Conservation (phyloP, 2,113 vertebrate genomes). For the Catagonus wagneri region DNA sequence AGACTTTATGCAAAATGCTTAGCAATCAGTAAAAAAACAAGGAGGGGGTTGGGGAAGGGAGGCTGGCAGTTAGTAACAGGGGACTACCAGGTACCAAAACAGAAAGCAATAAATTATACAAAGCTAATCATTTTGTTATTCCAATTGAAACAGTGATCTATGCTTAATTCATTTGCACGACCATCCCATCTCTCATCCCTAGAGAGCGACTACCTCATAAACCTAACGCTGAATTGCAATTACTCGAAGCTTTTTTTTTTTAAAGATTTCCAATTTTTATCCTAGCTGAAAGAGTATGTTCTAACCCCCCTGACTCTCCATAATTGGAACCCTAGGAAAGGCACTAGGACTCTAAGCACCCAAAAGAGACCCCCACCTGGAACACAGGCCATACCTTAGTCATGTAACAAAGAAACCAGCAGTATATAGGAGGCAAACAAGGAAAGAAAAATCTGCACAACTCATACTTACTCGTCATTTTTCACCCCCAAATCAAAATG, state of each 20-base stretch:
- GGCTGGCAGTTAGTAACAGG: background rate
- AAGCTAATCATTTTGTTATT: constrained; percentile 56
- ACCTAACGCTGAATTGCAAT: constrained; percentile 53
- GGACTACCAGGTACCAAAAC: constrained; percentile 10
- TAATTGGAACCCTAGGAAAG: constrained; percentile 29
- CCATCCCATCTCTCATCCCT: constrained; percentile 44
- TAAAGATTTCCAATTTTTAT: constrained; percentile 55
- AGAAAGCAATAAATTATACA: constrained; percentile 54
- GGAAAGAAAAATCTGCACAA: constrained; percentile 26
- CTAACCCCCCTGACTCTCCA: background rate
- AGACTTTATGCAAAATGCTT: constrained; percentile 65
- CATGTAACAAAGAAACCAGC: constrained; percentile 78
- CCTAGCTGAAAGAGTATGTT: constrained; percentile 39
- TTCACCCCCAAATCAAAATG: constrained; percentile 45
- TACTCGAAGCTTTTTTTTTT: constrained; percentile 4
- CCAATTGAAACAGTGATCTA: constrained; percentile 45
- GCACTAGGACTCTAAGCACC: constrained; percentile 21
- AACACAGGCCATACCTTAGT: constrained; percentile 55
- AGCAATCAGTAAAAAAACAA: constrained; percentile 35
- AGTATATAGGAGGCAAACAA: constrained; percentile 44
- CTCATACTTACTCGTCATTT: constrained; percentile 38
- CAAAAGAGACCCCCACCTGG: constrained; percentile 58
- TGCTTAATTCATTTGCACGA: constrained; percentile 60
- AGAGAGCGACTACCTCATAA: constrained; percentile 67
- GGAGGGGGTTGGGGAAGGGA: background rate